Percentiles rank a stretch among this genome's conserved stretches.
phyloP scores from a whole-genome alignment of 2,113 vertebrate genomes.

The Chionomys nivalis region DNA sequence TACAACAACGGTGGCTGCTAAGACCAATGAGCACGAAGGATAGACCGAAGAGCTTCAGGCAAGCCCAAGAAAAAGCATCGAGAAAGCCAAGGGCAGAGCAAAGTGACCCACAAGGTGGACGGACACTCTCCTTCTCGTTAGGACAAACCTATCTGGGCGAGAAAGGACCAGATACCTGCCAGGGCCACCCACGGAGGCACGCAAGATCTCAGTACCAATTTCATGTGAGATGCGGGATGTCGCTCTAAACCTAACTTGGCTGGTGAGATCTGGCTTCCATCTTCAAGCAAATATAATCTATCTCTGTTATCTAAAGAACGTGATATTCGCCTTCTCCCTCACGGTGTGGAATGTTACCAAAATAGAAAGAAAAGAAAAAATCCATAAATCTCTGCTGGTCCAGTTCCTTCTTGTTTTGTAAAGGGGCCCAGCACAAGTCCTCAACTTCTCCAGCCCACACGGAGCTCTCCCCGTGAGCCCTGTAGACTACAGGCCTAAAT shows the following conservation, averaged over 20 bases:
- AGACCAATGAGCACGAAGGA: background rate
- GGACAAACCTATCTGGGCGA: rapidly evolving
- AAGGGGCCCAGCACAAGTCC: background rate
- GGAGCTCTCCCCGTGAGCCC: background rate
- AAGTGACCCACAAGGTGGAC: background rate
- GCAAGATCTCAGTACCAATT: background rate
- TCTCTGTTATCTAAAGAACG: background rate
- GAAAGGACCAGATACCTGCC: background rate
- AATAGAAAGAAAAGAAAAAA: background rate
- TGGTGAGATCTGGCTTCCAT: background rate
- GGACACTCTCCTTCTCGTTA: background rate
- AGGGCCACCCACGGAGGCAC: too few species aligned
- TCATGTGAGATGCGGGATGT: background rate
- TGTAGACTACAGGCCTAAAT: background rate
- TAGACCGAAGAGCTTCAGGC: background rate
- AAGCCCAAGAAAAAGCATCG: background rate
- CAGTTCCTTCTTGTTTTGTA: conserved; percentile 31
- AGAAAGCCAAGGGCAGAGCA: background rate
- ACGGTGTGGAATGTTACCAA: conserved; percentile 52
- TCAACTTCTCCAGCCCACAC: conserved; percentile 28
- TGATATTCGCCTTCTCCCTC: background rate
- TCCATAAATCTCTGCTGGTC: conserved; percentile 62
- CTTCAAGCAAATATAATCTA: conserved; percentile 15
- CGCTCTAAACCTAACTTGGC: background rate
- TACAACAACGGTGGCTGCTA: background rate